Percentiles rank a stretch among this genome's conserved stretches.
phyloP scores from a whole-genome alignment of 2,113 vertebrate genomes.

The Brachyhypopomus gauderio region DNA sequence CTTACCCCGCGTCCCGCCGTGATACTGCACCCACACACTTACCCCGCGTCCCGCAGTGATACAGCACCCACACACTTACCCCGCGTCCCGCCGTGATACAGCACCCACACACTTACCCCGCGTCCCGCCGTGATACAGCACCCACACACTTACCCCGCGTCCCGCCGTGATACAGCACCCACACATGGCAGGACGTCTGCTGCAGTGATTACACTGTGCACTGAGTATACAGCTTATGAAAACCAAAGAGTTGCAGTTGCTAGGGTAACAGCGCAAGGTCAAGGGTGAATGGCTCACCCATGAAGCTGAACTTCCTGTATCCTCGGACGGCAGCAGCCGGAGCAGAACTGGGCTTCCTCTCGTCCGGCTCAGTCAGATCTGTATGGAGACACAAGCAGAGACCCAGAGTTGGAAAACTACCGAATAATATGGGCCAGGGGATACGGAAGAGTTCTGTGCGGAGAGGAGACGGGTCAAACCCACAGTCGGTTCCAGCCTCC shows the following conservation, averaged over 20 bases:
- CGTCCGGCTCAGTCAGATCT: slow-evolving; percentile 57
- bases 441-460: not conserved
- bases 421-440: not conserved
- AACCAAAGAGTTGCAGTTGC: no score
- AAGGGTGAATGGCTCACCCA: slow-evolving; percentile 65
- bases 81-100: not conserved
- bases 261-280: not conserved
- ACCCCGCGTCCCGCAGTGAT: no score
- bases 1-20: no score
- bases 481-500: slow-evolving; percentile 48
- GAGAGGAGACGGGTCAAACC: not conserved
- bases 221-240: no score
- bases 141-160: not conserved
- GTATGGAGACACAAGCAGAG: slow-evolving; percentile 16
- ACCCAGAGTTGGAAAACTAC: not conserved
- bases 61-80: not conserved
- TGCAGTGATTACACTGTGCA: no score
- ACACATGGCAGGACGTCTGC: no score
- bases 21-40: not conserved
- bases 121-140: not conserved
- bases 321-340: slow-evolving; percentile 56
- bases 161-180: no score
- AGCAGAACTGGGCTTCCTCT: slow-evolving; percentile 66
- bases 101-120: not conserved
- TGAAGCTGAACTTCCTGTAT: slow-evolving; percentile 78